phyloP scores from a whole-genome alignment of 2,888 invertebrate genomes.

The Lithodes maja region DNA sequence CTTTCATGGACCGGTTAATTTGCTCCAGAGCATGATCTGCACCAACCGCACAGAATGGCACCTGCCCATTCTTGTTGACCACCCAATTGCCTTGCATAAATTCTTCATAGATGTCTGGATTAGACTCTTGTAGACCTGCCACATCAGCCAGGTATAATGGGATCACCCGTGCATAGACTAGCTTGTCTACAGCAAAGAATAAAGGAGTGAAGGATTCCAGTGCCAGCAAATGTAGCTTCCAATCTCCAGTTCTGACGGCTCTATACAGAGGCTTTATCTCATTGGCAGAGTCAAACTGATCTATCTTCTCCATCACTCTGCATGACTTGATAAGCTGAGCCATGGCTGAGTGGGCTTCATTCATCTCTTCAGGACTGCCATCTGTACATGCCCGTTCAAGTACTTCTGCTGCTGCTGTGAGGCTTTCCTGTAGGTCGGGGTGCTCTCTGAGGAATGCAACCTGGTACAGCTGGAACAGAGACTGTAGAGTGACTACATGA shows the following conservation, averaged over 20 bases:
- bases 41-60: not conserved
- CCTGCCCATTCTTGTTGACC: not conserved
- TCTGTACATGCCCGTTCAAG: not conserved
- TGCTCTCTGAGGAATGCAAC: not conserved
- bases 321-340: not conserved
- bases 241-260: not conserved
- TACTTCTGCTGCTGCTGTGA: not conserved
- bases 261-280: not conserved
- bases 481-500: slow-evolving; percentile 3
- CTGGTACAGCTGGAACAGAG: not conserved
- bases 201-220: not conserved
- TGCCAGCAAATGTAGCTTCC: not conserved
- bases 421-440: not conserved
- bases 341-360: not conserved
- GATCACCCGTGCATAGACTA: not conserved
- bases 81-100: not conserved
- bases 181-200: not conserved
- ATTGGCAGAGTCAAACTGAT: not conserved
- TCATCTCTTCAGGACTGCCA: not conserved
- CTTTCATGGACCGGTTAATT: not conserved
- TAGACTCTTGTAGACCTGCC: not conserved
- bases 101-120: not conserved
- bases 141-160: not conserved
- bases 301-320: not conserved
- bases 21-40: not conserved